Percentiles rank a stretch among this genome's conserved stretches.
Conservation (phyloP, 2,888 invertebrate genomes). For the Hesperia comma region DNA sequence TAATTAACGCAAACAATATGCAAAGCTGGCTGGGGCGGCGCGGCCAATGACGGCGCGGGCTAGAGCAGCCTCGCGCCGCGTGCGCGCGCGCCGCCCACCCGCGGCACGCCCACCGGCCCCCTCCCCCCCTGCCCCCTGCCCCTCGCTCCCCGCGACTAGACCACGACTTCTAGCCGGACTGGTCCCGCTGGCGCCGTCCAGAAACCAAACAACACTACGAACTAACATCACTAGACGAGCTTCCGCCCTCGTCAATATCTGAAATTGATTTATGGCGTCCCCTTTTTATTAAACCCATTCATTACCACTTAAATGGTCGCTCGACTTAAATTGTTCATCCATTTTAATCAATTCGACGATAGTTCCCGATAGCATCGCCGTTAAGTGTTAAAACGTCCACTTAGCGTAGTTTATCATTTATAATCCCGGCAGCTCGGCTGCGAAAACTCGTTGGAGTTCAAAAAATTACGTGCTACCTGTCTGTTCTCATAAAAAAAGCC, state of each 20-base stretch:
- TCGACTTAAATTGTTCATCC: conserved; percentile 9
- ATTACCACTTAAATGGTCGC: conserved; percentile 4
- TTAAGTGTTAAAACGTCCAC: conserved; percentile 3
- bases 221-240: conserved; percentile 8
- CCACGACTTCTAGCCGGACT: not conserved
- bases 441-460: not conserved
- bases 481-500: not conserved
- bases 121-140: conserved; percentile 49
- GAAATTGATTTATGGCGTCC: conserved; percentile 9
- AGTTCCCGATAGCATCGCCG: not conserved
- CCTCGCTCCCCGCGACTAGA: conserved; percentile 32
- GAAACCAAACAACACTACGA: too few species aligned
- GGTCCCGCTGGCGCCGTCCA: too few species aligned
- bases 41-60: conserved; percentile 33
- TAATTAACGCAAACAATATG: conserved; percentile 35
- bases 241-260: not conserved
- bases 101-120: conserved; percentile 45
- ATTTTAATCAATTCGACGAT: conserved; percentile 12
- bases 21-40: conserved; percentile 16
- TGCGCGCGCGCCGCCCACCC: conserved; percentile 60
- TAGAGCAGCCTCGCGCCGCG: conserved; percentile 7
- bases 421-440: not conserved
- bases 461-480: not conserved
- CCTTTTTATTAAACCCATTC: conserved; percentile 20
- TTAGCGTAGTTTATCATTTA: not conserved